phyloP scores from a whole-genome alignment of 2,888 invertebrate species.

The Megamerina dolium region DNA sequence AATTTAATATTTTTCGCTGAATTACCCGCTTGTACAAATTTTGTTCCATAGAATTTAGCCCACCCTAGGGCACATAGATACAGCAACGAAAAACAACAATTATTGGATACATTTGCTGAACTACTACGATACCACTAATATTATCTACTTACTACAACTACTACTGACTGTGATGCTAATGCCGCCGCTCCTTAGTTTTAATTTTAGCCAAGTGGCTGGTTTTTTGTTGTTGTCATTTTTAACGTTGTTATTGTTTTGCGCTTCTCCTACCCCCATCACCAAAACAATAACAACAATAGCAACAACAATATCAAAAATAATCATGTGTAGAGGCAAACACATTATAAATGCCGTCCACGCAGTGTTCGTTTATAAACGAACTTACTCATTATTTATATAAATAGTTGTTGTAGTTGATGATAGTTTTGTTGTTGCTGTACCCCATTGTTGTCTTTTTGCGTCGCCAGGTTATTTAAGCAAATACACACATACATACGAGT shows the following conservation, averaged over 20 bases:
- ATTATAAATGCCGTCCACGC: conserved; percentile 47
- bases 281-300: conserved; percentile 18
- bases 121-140: too few species aligned
- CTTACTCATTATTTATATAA: too few species aligned
- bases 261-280: not conserved
- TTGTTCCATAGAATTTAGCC: too few species aligned
- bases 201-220: too few species aligned
- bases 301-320: conserved; percentile 13
- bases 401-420: conserved; percentile 11
- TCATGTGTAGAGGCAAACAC: too few species aligned
- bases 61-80: too few species aligned
- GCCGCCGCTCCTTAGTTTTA: conserved; percentile 34
- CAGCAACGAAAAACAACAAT: too few species aligned
- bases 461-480: not conserved
- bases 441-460: conserved; percentile 2
- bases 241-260: not conserved
- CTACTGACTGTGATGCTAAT: conserved; percentile 22
- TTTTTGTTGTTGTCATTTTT: not conserved
- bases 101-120: too few species aligned
- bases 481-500: not conserved
- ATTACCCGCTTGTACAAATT: too few species aligned
- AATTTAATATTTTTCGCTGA: too few species aligned
- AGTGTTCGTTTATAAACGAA: conserved; percentile 22
- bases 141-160: too few species aligned
- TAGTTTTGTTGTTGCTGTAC: conserved; percentile 6